These are phyloP conservation scores for Anthrax anthrax DNA, from an alignment of 2,888 invertebrate species.

Conservation along the genomic window DNA sequence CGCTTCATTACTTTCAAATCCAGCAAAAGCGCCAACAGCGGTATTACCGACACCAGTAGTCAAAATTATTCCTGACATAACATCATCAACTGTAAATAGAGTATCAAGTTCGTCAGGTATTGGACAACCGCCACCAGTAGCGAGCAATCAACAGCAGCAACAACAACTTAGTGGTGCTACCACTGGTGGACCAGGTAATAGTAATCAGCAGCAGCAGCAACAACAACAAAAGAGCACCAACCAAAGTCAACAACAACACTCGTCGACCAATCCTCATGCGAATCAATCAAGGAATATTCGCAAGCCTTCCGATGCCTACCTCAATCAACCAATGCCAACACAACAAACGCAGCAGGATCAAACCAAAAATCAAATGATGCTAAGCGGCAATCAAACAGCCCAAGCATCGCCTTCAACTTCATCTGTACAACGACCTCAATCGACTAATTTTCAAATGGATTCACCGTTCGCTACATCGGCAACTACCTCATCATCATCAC, in stretches of 20 bases:
- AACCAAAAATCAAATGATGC: constrained; percentile 18
- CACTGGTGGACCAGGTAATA: constrained; percentile 6
- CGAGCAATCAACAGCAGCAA: constrained; percentile 34
- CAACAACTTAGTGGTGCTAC: constrained; percentile 21
- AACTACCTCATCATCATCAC: constrained; percentile 26
- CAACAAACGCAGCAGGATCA: constrained; percentile 21
- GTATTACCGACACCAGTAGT: constrained; percentile 28
- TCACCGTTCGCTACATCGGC: constrained; percentile 22
- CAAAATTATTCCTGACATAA: constrained; percentile 33
- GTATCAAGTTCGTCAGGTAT: constrained; percentile 18
- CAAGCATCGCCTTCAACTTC: constrained; percentile 17
- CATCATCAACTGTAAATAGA: constrained; percentile 24
- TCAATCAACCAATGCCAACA: constrained; percentile 22
- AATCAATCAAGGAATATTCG: constrained; percentile 12
- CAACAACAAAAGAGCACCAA: constrained; percentile 9
- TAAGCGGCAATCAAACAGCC: constrained; percentile 5
- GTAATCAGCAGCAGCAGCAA: constrained; percentile 7
- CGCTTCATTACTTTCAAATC: constrained; percentile 64
- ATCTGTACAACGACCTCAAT: constrained; percentile 17
- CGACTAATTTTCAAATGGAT: constrained; percentile 12
- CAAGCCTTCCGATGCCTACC: constrained; percentile 16
- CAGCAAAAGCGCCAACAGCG: constrained; percentile 45
- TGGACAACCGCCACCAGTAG: constrained; percentile 13
- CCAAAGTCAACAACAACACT: constrained; percentile 33
- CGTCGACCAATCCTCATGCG: constrained; percentile 13